Evolutionary conservation across 2,888 invertebrate genomes (phyloP).

Genomic region (Hanleya hanleyi): DNA sequence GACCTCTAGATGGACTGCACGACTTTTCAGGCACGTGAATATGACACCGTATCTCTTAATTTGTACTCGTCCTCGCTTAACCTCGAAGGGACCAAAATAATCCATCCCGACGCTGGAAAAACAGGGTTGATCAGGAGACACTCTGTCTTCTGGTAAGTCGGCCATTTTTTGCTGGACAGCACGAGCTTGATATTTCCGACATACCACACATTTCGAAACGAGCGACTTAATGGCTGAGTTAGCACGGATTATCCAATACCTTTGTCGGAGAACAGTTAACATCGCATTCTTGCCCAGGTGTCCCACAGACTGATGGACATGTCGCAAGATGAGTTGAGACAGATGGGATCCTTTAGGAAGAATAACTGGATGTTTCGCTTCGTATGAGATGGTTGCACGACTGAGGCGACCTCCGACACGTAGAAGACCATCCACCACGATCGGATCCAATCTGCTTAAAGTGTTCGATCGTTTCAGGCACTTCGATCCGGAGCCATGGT

Average conservation of each 20-base stretch:
- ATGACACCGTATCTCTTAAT: no score
- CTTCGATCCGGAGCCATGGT: background rate
- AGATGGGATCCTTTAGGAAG: background rate
- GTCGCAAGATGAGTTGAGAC: background rate
- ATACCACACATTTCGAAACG: background rate
- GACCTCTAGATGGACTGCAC: no score
- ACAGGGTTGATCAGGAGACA: no score
- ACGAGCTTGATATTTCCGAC: slow-evolving; percentile 2
- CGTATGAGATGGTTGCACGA: background rate
- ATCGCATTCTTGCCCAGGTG: background rate
- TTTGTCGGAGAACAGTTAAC: background rate
- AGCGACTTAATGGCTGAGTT: background rate
- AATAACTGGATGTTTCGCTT: background rate
- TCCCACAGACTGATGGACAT: background rate
- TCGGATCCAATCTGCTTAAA: background rate
- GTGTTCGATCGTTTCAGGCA: no score
- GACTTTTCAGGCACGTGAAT: no score
- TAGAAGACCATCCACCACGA: background rate
- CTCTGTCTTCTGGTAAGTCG: background rate
- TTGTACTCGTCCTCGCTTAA: no score
- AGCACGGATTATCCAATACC: background rate
- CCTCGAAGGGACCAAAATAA: no score
- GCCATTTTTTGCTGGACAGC: background rate
- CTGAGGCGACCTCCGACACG: background rate
- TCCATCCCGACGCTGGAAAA: no score